Base-by-base conservation (phyloP, 2,113 vertebrate species). In the Vulpes vulpes region DNA sequence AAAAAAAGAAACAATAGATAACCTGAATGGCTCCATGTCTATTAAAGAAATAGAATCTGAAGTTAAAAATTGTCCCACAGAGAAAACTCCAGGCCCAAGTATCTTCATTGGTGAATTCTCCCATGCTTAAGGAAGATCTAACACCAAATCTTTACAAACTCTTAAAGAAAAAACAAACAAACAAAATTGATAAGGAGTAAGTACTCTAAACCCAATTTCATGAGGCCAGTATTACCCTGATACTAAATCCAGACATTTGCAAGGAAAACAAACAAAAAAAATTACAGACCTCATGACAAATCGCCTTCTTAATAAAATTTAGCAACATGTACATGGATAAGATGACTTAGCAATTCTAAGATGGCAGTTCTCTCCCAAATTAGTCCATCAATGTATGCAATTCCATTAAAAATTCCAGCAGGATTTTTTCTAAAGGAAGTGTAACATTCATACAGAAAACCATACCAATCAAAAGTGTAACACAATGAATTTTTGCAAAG, bases 401-500 rank as follows among this genome's bases (percentile, higher is more conserved):
- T 79, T 89, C 9, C 35, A 23, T 85, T 80, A 74, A 88, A 94
- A 91, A 74, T 89, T 53, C 22, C 32, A 85, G 23, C 5, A 95
- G 53, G 17, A 35, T 23, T 60, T 78, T 95, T 92, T 38, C 43
- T 69, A 1, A 87, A 85, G 22, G 25, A 86, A 82, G 9, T 80
- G 38, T 49, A 82, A 91, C 59, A 89, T 27, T 57, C 4, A 62
- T 67, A 64, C 20, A 81, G 84, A 92, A 87, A 88, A 62, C 23
- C 49, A n/a, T 1, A 73, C 15, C 49, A 12, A 38, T 86, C 51
- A 38, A 74, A 74, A 74, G 3, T 53, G 55, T 0, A 57, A 38
- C 8, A 86, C 25, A 89, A 73, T 67, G 67, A 30, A 73, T 60
- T 96, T 94, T 96, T 95, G 20, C 51, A 27, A 74, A 92, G 19